Evolutionary conservation across 2,797 vertebrate genomes (phyloP).

Genomic region (Myiotriccus ornatus): DNA sequence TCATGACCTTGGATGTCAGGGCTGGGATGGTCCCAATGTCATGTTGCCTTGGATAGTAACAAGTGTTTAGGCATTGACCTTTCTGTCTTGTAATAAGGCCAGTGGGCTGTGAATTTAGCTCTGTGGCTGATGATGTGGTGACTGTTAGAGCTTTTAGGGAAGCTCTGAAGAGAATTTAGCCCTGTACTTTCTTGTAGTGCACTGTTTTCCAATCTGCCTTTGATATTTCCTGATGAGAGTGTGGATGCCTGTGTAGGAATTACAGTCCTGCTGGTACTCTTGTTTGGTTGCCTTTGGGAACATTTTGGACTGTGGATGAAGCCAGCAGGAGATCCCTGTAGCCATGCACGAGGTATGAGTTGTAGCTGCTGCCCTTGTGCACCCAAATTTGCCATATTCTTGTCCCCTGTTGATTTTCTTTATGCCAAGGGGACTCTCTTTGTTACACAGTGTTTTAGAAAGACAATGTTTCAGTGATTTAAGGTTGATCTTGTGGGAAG

Average conservation of each 20-base stretch:
- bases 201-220: background rate
- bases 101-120: background rate
- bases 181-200: background rate
- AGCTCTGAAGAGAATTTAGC: background rate
- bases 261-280: background rate
- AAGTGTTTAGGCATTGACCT: background rate
- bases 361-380: background rate
- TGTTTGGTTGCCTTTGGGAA: background rate
- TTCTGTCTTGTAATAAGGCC: background rate
- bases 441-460: background rate
- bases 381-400: background rate
- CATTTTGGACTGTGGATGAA: background rate
- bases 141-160: background rate
- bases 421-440: background rate
- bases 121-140: background rate
- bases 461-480: fast-evolving
- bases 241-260: background rate
- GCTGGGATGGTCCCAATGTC: background rate
- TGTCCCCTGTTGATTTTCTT: background rate
- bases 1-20: background rate
- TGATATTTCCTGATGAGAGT: background rate
- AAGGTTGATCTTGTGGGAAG: background rate
- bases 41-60: background rate
- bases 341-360: fast-evolving
- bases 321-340: fast-evolving